Evolutionary conservation across 1,140 invertebrate genomes (phyloP).

Genomic region (Ganaspis sp.): DNA sequence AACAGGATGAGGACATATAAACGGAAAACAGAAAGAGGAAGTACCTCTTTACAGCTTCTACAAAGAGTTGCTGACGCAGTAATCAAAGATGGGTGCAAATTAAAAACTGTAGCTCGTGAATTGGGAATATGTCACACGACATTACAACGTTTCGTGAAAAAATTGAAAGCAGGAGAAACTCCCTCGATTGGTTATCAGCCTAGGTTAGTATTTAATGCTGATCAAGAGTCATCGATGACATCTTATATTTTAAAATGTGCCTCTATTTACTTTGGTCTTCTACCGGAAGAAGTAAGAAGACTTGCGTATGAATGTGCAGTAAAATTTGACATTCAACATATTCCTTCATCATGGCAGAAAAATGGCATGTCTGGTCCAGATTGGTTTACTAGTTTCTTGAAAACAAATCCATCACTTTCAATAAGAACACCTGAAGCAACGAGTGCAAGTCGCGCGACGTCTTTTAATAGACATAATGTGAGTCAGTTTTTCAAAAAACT

Average conservation of each 20-base stretch:
- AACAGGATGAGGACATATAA: no score
- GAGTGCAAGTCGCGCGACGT: slow-evolving; percentile 52
- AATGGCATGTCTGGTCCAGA: slow-evolving; percentile 51
- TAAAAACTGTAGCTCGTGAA: no score
- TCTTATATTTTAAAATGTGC: slow-evolving; percentile 30
- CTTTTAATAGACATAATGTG: slow-evolving; percentile 58
- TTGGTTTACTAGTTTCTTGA: slow-evolving; percentile 54
- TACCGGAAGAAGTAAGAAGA: slow-evolving; percentile 45
- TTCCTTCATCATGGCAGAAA: slow-evolving; percentile 50
- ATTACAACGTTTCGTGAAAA: no score
- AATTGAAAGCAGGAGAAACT: no score
- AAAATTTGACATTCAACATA: slow-evolving; percentile 43
- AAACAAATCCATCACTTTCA: slow-evolving; percentile 50
- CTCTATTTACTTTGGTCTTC: slow-evolving; percentile 49
- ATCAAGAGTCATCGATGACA: slow-evolving; percentile 11
- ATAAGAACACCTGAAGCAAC: slow-evolving; percentile 57
- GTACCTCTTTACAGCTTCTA: no score
- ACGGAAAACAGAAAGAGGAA: no score
- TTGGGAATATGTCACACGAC: no score
- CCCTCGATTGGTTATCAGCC: no score
- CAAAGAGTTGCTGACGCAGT: no score
- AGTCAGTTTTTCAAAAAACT: slow-evolving; percentile 57
- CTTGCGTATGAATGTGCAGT: slow-evolving; percentile 51
- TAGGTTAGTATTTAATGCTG: slow-evolving; percentile 14
- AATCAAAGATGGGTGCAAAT: no score